These are phyloP conservation scores for Cinclus cinclus DNA, from an alignment of 2,113 vertebrate species.

Conservation along the genomic window DNA sequence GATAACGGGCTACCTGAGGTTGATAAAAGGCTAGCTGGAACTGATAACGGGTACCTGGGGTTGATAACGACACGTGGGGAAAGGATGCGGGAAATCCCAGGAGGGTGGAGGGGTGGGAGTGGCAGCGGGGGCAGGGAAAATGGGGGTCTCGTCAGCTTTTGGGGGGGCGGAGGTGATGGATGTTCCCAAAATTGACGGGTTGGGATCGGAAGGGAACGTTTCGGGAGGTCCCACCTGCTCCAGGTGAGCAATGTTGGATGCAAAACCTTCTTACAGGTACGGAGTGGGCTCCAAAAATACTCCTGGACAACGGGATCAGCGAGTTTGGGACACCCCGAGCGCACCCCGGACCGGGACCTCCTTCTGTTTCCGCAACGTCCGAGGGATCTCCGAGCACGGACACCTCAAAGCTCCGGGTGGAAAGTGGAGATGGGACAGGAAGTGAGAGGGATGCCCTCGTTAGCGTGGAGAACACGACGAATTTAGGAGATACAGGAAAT, in stretches of 20 bases:
- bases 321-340: neutral
- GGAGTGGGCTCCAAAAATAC: neutral
- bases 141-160: neutral
- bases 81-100: neutral
- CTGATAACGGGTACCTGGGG: too few relatives aligned
- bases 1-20: neutral
- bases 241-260: neutral
- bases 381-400: too few relatives aligned
- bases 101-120: too few relatives aligned
- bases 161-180: neutral
- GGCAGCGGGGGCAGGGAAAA: neutral
- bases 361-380: too few relatives aligned
- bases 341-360: neutral
- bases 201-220: neutral
- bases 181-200: neutral
- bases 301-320: neutral
- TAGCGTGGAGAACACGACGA: too few relatives aligned
- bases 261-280: accelerated
- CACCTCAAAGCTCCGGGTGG: too few relatives aligned
- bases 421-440: too few relatives aligned
- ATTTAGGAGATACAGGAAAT: too few relatives aligned
- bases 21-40: neutral
- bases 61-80: neutral
- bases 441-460: too few relatives aligned
- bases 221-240: neutral